Evolutionary conservation across 2,888 invertebrate species (phyloP).

Genomic region (Nasonia oneida): DNA sequence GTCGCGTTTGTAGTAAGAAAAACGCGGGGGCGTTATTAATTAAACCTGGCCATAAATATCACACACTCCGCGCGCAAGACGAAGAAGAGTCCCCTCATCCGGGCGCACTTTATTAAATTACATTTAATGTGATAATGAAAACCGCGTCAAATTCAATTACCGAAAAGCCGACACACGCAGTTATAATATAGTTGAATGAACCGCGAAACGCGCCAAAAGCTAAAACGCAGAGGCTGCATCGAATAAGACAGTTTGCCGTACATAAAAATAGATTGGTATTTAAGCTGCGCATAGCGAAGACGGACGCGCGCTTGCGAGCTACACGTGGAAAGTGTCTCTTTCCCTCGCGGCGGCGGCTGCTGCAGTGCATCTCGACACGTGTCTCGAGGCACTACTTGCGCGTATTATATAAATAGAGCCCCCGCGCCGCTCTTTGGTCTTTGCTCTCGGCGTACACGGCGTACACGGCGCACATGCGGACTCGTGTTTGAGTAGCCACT

Average conservation of each 20-base stretch:
- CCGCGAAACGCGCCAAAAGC: background rate
- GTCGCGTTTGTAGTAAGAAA: background rate
- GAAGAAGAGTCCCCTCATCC: background rate
- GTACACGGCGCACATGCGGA: background rate
- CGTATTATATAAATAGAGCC: conserved; percentile 49
- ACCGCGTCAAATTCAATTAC: too few relatives aligned
- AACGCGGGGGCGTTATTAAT: background rate
- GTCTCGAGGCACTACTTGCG: conserved; percentile 11
- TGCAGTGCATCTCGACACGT: background rate
- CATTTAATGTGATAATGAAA: background rate
- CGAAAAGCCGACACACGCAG: background rate
- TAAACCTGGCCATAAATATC: too few relatives aligned
- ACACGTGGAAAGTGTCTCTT: conserved; percentile 21
- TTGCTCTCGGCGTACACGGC: background rate
- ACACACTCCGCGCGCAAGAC: background rate
- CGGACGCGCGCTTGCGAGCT: background rate
- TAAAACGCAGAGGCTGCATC: background rate
- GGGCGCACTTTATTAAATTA: background rate
- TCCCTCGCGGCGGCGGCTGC: background rate
- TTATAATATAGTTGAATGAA: conserved; percentile 1
- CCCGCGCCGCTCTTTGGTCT: background rate
- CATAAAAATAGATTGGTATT: background rate
- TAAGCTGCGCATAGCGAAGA: background rate
- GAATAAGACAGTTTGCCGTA: background rate
- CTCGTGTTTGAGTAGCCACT: background rate